Evolutionary conservation across 2,797 vertebrate species (phyloP).

Genomic region (Acanthurus tractus): DNA sequence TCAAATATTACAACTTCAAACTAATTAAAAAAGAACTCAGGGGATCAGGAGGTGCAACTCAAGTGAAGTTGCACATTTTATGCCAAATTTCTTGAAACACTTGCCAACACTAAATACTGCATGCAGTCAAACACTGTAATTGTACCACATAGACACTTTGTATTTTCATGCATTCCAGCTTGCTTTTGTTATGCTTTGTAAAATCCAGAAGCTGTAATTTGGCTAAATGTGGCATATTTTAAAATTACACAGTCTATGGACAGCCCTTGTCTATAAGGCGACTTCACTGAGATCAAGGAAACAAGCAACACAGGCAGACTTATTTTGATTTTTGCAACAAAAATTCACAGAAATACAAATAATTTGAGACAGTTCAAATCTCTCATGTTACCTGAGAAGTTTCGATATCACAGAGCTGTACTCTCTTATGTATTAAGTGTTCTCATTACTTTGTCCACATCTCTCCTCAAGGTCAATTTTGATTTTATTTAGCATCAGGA

Average conservation of each 20-base stretch:
- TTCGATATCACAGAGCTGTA: not conserved
- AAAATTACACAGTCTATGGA: not conserved
- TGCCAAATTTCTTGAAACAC: constrained; percentile 39
- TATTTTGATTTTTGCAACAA: not conserved
- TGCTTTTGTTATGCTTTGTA: constrained; percentile 11
- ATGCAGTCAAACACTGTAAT: constrained; percentile 30
- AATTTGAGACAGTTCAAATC: not conserved
- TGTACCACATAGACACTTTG: constrained; percentile 7
- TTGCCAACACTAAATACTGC: constrained; percentile 18
- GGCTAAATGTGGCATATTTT: not conserved
- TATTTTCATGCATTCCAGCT: constrained; percentile 14
- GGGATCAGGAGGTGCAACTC: not conserved
- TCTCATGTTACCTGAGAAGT: not conserved
- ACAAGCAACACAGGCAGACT: not conserved
- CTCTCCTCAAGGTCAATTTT: not conserved
- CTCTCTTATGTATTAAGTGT: not conserved
- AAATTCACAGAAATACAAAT: not conserved
- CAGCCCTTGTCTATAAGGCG: not conserved
- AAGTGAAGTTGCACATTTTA: constrained; percentile 10
- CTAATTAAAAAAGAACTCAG: constrained; percentile 2
- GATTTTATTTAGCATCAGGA: constrained; percentile 20
- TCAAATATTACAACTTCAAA: not conserved
- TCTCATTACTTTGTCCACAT: constrained; percentile 10
- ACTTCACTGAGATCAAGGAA: not conserved
- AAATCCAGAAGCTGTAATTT: constrained; percentile 29